Percentiles rank a stretch among this genome's conserved stretches.
These are phyloP conservation scores for Geopemphigus sp. DNA, from an alignment of 1,140 invertebrate genomes.

Conservation along the genomic window DNA sequence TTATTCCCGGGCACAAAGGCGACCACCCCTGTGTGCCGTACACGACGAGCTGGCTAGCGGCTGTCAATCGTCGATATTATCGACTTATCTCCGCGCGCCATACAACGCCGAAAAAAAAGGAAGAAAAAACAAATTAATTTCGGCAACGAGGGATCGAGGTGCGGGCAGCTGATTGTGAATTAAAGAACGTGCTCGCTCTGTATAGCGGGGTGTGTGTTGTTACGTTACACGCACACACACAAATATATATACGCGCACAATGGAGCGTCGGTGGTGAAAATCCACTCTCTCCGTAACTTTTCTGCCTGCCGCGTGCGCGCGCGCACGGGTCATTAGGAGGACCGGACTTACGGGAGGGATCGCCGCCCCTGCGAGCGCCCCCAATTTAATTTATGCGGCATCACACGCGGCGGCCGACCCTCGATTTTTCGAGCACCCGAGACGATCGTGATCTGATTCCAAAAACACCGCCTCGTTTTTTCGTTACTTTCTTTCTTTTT, in stretches of 20 bases:
- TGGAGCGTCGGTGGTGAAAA: neutral
- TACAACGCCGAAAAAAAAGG: neutral
- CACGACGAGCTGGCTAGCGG: neutral
- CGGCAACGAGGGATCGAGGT: slow-evolving; percentile 12
- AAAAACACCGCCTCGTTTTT: slow-evolving; percentile 40
- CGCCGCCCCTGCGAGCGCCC: neutral
- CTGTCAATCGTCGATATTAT: slow-evolving; percentile 46
- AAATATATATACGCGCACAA: neutral
- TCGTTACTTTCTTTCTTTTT: no score
- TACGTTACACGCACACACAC: neutral
- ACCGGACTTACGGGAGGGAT: slow-evolving; percentile 19
- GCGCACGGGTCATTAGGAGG: slow-evolving; percentile 31
- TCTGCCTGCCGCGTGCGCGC: neutral
- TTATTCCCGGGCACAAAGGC: neutral
- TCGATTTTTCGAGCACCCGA: slow-evolving; percentile 31
- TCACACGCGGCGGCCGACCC: slow-evolving; percentile 42
- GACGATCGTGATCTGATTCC: slow-evolving; percentile 48
- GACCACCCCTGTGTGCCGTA: neutral
- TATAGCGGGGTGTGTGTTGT: neutral
- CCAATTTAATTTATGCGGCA: slow-evolving; percentile 45
- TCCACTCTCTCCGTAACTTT: slow-evolving; percentile 30
- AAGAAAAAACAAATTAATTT: slow-evolving; percentile 48
- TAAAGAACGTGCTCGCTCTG: slow-evolving; percentile 31
- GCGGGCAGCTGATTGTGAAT: slow-evolving; percentile 42
- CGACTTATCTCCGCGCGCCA: slow-evolving; percentile 39